phyloP scores from a whole-genome alignment of 1,140 invertebrate species.

The Papilio helenus region DNA sequence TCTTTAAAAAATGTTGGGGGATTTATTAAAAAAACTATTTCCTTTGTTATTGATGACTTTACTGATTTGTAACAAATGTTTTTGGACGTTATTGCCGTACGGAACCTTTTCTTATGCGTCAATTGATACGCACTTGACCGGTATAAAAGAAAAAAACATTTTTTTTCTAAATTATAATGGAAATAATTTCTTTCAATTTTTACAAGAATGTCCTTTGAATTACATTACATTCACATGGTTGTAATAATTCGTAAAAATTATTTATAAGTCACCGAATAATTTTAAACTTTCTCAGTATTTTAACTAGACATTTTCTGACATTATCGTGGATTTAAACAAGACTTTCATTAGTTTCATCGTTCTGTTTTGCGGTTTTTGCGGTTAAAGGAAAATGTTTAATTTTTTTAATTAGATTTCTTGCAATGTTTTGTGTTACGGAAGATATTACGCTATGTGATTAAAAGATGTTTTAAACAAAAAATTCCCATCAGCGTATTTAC shows the following conservation, averaged over 20 bases:
- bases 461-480: background rate
- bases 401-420: background rate
- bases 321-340: background rate
- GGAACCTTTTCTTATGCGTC: background rate
- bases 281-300: too few species aligned
- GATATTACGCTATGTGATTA: background rate
- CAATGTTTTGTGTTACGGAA: background rate
- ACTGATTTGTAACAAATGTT: background rate
- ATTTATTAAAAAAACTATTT: too few species aligned
- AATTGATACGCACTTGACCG: slow-evolving; percentile 11
- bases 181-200: background rate
- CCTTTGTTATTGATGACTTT: background rate
- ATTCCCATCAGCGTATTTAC: background rate
- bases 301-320: too few species aligned
- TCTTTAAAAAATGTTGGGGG: too few species aligned
- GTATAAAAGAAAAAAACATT: background rate
- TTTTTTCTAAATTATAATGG: background rate
- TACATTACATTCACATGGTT: too few species aligned
- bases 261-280: too few species aligned
- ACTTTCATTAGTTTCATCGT: background rate
- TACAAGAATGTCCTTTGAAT: background rate
- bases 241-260: too few species aligned
- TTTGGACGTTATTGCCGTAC: background rate
- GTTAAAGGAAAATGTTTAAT: background rate
- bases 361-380: background rate